Evolutionary conservation across 2,888 invertebrate species (phyloP), one percentile per base, ranked within the genome.

Genomic region (Archips crataeganus): DNA sequence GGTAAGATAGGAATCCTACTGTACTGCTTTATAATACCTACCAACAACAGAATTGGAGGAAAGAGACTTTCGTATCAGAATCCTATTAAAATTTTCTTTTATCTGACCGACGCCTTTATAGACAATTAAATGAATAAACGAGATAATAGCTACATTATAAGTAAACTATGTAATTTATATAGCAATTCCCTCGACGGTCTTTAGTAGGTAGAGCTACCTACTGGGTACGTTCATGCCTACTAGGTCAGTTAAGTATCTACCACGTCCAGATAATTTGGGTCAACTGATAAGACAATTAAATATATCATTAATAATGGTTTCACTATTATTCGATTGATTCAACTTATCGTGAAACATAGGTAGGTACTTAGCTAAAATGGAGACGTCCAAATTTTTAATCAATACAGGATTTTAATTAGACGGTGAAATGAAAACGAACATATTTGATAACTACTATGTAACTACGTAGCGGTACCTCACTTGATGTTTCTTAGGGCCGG

Each of bases 1-100:
- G 87, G 90, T 90, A 75, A 78, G 45, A 11, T 8, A 42, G 6
- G 81, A 65, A 15, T 36, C 23, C n/a, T 51, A 42, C 11, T 15
- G 49, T 51, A 42, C 11, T 15, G 49, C 3, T 47, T 47, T 47
- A 51, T 3, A n/a, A 51, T 51, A n/a, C 5, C 1, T 23, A 23
- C 23, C 11, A 42, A 51, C n/a, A 51, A 15, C 11, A 11, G 10
- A 42, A 42, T 47, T 47, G 10, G 47, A n/a, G n/a, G 4, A n/a
- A n/a, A 49, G 11, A 5, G n/a, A 13, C 49, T 1, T 49, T 49
- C n/a, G 11, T 49, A 54, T 54, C 15, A 9, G 51, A 54, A 9
- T 23, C 51, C 51, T 9, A 32, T 11, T 32, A 57, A 57, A 54
- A 54, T 15, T 23, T 15, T 57, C 57, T 57, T 57, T 57, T 32